phyloP scores from a whole-genome alignment of 2,113 vertebrate genomes.

The Oxyruncus cristatus region DNA sequence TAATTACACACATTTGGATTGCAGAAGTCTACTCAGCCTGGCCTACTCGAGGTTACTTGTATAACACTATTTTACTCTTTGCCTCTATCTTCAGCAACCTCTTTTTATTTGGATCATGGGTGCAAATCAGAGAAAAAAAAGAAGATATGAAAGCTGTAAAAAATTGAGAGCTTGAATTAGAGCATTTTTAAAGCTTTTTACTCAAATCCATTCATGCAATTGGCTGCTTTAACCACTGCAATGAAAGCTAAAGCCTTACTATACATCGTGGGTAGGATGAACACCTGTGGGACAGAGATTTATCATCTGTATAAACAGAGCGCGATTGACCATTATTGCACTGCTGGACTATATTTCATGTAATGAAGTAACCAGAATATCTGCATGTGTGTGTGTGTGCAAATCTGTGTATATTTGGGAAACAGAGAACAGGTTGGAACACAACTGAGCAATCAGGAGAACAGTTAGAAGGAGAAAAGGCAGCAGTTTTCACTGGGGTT shows the following conservation, averaged over 20 bases:
- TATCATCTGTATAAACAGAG: background rate
- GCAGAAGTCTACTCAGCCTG: background rate
- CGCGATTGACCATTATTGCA: background rate
- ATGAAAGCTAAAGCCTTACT: background rate
- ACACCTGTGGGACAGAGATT: background rate
- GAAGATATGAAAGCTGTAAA: background rate
- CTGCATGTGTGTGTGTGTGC: background rate
- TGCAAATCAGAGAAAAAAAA: background rate
- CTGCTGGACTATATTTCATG: background rate
- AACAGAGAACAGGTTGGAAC: background rate
- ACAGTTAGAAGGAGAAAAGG: background rate
- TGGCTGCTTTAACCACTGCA: background rate
- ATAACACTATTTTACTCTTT: background rate
- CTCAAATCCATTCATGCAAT: background rate
- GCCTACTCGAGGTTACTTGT: background rate
- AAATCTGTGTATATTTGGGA: background rate
- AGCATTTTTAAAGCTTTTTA: background rate
- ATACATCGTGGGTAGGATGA: background rate
- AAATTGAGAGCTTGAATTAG: background rate
- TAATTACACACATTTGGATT: background rate
- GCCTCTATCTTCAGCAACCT: background rate
- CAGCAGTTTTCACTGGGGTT: background rate
- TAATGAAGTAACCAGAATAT: background rate
- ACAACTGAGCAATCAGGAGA: background rate
- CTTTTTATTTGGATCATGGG: background rate